Evolutionary conservation across 2,113 vertebrate species (phyloP).

Genomic region (Catharus minimus): DNA sequence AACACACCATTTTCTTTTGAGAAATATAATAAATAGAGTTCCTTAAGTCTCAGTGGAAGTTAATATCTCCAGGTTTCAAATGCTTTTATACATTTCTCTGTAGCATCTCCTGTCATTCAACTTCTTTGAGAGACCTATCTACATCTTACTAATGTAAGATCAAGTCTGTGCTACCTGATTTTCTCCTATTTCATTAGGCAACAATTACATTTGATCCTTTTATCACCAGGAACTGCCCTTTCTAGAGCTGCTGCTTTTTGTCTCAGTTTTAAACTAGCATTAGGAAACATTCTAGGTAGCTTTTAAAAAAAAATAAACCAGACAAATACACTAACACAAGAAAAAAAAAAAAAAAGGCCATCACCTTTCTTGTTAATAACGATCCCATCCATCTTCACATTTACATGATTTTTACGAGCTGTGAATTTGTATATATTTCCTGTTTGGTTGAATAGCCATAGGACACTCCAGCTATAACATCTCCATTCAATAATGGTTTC

Average conservation of each 20-base stretch:
- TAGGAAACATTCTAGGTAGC: not conserved
- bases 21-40: not conserved
- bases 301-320: not conserved
- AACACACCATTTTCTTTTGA: not conserved
- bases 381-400: not conserved
- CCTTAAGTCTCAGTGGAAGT: not conserved
- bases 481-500: not conserved
- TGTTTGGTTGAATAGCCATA: not conserved
- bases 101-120: not conserved
- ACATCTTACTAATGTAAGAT: not conserved
- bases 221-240: not conserved
- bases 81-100: not conserved
- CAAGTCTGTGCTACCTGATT: not conserved
- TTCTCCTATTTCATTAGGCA: not conserved
- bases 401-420: not conserved
- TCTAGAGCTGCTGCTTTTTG: not conserved
- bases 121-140: not conserved
- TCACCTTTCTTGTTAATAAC: not conserved
- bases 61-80: not conserved
- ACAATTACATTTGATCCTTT: not conserved
- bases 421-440: not conserved
- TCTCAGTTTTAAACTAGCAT: not conserved
- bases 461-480: not conserved
- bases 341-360: not conserved
- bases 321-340: not conserved